Conservation (phyloP, 92 coral and sea anemone genomes). For the Actinernus sp. region DNA sequence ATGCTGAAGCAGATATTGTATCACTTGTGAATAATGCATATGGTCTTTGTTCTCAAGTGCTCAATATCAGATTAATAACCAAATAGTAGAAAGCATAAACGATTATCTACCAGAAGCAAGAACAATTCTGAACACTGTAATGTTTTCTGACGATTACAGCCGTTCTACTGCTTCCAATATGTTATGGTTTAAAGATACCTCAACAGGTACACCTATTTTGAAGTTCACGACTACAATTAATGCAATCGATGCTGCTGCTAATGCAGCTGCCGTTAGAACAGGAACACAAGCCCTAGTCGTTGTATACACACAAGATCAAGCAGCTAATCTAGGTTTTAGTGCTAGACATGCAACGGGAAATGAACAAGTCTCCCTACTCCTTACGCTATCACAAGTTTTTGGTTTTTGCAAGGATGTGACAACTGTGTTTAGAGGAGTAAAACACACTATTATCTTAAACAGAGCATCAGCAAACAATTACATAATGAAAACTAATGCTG, state of each 20-base stretch:
- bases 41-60: background rate
- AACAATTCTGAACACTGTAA: background rate
- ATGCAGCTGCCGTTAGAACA: background rate
- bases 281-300: background rate
- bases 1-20: background rate
- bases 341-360: conserved; percentile 8
- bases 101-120: conserved; percentile 2
- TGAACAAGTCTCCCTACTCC: background rate
- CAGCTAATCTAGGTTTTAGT: conserved; percentile 4
- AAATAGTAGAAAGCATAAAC: background rate
- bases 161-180: background rate
- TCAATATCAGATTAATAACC: conserved; percentile 11
- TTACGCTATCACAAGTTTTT: background rate
- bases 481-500: conserved; percentile 3
- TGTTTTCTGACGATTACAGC: conserved; percentile 1
- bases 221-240: background rate
- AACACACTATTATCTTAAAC: background rate
- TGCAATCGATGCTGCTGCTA: background rate
- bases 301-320: background rate
- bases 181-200: conserved; percentile 7
- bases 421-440: conserved; percentile 9
- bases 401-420: conserved; percentile 11
- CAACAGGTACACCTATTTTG: background rate
- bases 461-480: background rate
- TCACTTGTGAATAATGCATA: conserved; percentile 5